Evolutionary conservation across 2,113 vertebrate species (phyloP), one percentile per base, ranked within the genome.

Genomic region (Cinclus cinclus): DNA sequence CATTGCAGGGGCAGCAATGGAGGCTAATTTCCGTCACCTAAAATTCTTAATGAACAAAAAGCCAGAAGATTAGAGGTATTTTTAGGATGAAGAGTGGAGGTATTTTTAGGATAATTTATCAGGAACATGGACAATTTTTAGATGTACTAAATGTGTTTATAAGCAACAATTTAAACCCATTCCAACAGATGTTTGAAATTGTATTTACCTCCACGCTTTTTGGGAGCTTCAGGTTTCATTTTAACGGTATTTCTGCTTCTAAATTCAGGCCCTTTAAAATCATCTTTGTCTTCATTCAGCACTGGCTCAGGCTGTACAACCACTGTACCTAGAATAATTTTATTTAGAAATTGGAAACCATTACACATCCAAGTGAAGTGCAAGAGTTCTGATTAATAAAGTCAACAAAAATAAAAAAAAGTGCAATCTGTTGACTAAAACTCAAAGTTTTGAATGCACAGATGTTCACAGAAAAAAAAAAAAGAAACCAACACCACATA

Each of bases 201-300:
- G 97, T 97, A 98, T 97, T 98, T 97, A 99, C 99, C 99, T 98
- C 98, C 96, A 95, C 98, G 98, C 98, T 99, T 99, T 97, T 98
- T 99, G 97, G 97, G 98, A 97, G 96, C 96, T 97, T 99, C 98
- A 92, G 99, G 98, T 98, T 99, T 99, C 96, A 98, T 98, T 98
- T 99, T 99, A 97, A 98, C 97, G 89, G 97, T 96, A 97, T 98
- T 98, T 98, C 98, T 99, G 97, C 98, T 99, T 97, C 99, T 98
- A 98, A 99, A 99, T 98, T 99, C 99, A 76, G 99, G 99, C 96
- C 99, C 99, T 97, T 99, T 99, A 98, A 99, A 99, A 96, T 99
- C 99, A 98, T 99, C 99, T 98, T 99, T 99, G 92, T 98, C 98
- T 97, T 99, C 99, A 98, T 99, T 99, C 93, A 98, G 98, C 95